phyloP scores from a whole-genome alignment of 2,888 invertebrate genomes.

The Rhagium mordax region DNA sequence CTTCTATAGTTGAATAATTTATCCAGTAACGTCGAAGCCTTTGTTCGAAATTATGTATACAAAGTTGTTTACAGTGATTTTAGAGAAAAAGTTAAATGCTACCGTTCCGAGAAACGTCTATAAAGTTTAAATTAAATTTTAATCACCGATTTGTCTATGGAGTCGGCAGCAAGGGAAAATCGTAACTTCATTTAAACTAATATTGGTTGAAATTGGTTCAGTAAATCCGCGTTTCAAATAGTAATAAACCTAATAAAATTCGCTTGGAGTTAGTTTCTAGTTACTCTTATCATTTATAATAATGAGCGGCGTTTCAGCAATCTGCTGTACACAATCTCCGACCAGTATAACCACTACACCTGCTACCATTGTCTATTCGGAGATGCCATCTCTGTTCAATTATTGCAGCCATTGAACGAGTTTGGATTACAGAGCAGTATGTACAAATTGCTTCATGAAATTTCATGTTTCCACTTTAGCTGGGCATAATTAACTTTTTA shows the following conservation, averaged over 20 bases:
- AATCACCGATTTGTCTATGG: not conserved
- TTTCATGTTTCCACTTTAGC: constrained; percentile 38
- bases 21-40: not conserved
- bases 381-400: constrained; percentile 49
- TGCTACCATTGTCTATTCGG: constrained; percentile 48
- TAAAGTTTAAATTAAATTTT: not conserved
- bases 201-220: not conserved
- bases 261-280: not conserved
- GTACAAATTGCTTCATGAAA: constrained; percentile 45
- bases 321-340: constrained; percentile 15
- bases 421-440: constrained; percentile 49
- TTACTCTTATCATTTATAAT: not conserved
- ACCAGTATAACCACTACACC: constrained; percentile 39
- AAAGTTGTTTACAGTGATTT: not conserved
- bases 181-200: not conserved
- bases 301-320: constrained; percentile 8
- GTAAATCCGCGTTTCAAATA: not conserved
- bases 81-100: not conserved
- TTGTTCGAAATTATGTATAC: not conserved
- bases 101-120: not conserved
- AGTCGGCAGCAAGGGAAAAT: not conserved
- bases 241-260: not conserved
- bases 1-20: not conserved
- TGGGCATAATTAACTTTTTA: constrained; percentile 42
- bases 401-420: constrained; percentile 46